A percentile compares a stretch with the other conserved stretches of the same genome.
phyloP scores from a whole-genome alignment of 2,113 vertebrate species.

The Podarcis cretensis region DNA sequence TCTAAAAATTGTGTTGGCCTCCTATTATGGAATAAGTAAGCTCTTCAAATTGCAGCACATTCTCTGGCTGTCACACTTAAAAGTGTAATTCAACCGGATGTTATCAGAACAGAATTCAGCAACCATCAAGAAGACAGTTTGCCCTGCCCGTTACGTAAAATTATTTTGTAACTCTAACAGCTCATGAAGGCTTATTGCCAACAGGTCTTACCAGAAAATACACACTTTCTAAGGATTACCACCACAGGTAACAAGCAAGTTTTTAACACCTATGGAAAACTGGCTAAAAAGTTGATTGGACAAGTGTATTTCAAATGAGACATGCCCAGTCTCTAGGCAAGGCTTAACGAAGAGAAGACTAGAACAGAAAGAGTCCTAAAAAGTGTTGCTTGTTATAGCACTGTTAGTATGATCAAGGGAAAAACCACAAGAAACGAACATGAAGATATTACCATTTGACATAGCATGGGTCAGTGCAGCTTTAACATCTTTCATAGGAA shows the following conservation, averaged over 20 bases:
- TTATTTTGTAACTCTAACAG: neutral
- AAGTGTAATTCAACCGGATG: neutral
- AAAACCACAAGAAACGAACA: neutral
- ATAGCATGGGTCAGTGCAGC: neutral
- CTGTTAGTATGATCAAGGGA: constrained; percentile 21
- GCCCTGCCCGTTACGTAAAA: neutral
- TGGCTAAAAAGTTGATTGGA: neutral
- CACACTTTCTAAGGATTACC: neutral
- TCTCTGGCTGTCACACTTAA: neutral
- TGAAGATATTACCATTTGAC: constrained; percentile 34
- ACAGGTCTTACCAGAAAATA: neutral
- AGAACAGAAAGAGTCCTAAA: constrained; percentile 5
- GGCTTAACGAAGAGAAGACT: neutral
- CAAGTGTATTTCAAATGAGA: neutral
- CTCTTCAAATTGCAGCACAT: neutral
- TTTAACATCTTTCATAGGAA: neutral
- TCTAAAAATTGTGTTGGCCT: neutral
- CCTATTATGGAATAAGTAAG: neutral
- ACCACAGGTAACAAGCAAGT: neutral
- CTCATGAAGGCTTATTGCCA: neutral
- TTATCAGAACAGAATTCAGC: neutral
- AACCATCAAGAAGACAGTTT: neutral
- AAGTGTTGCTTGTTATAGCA: constrained; percentile 5
- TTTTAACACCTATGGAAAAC: neutral
- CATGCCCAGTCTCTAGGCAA: neutral